A percentile compares a stretch with the other conserved stretches of the same genome.
Conservation (phyloP, 2,888 invertebrate species). For the Horisme vitalbata region DNA sequence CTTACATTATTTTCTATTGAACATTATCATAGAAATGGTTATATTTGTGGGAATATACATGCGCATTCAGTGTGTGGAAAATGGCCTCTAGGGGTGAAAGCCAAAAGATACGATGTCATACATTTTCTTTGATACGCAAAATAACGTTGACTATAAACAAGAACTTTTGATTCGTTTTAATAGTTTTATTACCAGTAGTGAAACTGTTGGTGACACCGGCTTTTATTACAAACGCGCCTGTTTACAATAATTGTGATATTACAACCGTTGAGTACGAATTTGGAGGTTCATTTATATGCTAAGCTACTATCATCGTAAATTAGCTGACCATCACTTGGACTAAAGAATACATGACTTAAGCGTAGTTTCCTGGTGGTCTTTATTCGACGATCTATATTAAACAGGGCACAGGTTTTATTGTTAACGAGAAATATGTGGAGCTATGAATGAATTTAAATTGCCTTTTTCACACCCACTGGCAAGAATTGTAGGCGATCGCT, state of each 20-base stretch:
- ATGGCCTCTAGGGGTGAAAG: constrained; percentile 25
- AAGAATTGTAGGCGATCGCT: constrained; percentile 4
- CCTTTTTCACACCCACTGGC: constrained; percentile 26
- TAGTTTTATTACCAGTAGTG: constrained; percentile 10
- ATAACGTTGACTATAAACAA: constrained; percentile 7
- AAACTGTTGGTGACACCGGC: constrained; percentile 43
- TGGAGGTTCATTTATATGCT: constrained; percentile 63
- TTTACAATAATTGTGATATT: constrained; percentile 50
- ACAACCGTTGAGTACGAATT: constrained; percentile 51
- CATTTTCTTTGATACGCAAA: constrained; percentile 23
- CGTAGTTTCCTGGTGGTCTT: constrained; percentile 28
- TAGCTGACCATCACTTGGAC: constrained; percentile 52
- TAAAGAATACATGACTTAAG: constrained; percentile 10
- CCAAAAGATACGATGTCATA: constrained; percentile 23
- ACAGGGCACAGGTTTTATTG: constrained; percentile 34
- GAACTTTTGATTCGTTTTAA: constrained; percentile 13
- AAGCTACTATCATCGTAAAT: constrained; percentile 55
- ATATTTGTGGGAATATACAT: constrained; percentile 43
- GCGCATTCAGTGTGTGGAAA: constrained; percentile 28
- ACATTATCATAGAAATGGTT: constrained; percentile 47
- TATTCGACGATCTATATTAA: constrained; percentile 24
- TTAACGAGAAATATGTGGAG: constrained; percentile 28
- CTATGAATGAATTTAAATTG: constrained; percentile 25
- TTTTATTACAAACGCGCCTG: constrained; percentile 38
- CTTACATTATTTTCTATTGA: constrained; percentile 35